A percentile compares a stretch with the other conserved stretches of the same genome.
Evolutionary conservation across 2,797 vertebrate genomes (phyloP).

Genomic region (Rhyacichthys aspro): DNA sequence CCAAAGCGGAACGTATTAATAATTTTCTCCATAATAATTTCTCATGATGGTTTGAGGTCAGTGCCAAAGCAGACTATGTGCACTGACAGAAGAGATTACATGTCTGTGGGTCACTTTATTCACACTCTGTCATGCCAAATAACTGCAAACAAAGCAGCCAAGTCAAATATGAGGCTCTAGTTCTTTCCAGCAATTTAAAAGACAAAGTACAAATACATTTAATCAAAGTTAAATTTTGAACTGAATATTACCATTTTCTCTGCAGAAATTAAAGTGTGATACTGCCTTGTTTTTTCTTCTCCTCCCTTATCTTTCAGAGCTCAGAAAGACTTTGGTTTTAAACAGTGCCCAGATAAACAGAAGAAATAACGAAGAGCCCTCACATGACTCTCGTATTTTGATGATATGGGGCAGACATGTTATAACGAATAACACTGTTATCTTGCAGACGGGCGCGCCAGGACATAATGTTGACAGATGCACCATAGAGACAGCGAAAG

Average conservation of each 20-base stretch:
- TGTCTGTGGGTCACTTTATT: conserved; percentile 19
- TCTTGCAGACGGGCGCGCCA: conserved; percentile 44
- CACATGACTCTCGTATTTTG: conserved; percentile 54
- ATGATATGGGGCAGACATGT: conserved; percentile 36
- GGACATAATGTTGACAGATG: conserved; percentile 55
- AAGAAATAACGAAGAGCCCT: conserved; percentile 24
- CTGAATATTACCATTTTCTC: neutral
- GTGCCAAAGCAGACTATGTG: conserved; percentile 13
- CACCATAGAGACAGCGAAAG: conserved; percentile 36
- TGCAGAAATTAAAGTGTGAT: conserved; percentile 9
- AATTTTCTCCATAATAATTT: neutral
- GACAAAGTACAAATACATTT: neutral
- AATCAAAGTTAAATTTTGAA: conserved; percentile 7
- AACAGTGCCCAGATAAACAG: conserved; percentile 26
- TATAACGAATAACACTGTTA: conserved; percentile 61
- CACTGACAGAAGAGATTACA: conserved; percentile 28
- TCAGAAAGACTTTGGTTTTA: conserved; percentile 10
- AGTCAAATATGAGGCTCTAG: neutral
- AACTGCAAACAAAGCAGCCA: conserved; percentile 6
- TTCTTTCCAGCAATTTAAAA: conserved; percentile 6
- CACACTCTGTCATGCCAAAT: conserved; percentile 16
- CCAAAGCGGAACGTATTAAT: neutral
- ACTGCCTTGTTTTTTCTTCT: conserved; percentile 12
- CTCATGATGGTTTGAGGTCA: conserved; percentile 27
- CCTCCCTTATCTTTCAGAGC: conserved; percentile 19